These are phyloP conservation scores for Dioctria linearis DNA, from an alignment of 2,888 invertebrate genomes.

Conservation along the genomic window DNA sequence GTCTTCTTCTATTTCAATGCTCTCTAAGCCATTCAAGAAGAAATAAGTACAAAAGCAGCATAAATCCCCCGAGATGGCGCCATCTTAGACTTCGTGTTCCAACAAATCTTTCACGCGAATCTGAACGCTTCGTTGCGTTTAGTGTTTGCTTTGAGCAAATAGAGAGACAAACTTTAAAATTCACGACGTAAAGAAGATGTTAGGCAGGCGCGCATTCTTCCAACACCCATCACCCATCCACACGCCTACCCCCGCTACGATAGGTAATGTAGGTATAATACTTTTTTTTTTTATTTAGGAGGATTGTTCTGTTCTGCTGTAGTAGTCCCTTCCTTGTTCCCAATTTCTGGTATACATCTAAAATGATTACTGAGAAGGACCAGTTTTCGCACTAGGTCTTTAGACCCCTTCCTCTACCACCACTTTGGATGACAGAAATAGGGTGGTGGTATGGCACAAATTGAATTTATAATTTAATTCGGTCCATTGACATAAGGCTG, in stretches of 20 bases:
- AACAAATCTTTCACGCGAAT: constrained; percentile 54
- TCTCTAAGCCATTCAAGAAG: constrained; percentile 29
- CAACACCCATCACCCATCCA: constrained; percentile 13
- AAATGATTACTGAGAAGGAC: constrained; percentile 43
- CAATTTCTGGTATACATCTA: constrained; percentile 32
- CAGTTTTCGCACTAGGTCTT: constrained; percentile 15
- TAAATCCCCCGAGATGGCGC: constrained; percentile 36
- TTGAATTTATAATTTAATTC: constrained; percentile 59
- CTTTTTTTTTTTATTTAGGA: background rate
- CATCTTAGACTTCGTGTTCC: constrained; percentile 43
- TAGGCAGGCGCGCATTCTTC: constrained; percentile 3
- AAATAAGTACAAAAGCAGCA: constrained; percentile 38
- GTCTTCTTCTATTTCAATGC: constrained; percentile 28
- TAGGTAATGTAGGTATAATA: background rate
- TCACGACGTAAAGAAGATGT: constrained; percentile 53
- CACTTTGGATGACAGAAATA: constrained; percentile 33
- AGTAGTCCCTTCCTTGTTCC: background rate
- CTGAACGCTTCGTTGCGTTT: constrained; percentile 55
- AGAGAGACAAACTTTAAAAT: constrained; percentile 55
- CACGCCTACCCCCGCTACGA: background rate
- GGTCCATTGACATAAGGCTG: constrained; percentile 54
- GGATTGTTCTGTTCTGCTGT: background rate
- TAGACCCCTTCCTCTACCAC: constrained; percentile 44
- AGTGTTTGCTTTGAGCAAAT: constrained; percentile 57
- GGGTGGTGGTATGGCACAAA: constrained; percentile 53